A percentile compares a stretch with the other conserved stretches of the same genome.
phyloP scores from a whole-genome alignment of 1,140 invertebrate genomes.

The Armadillidium nasatum region DNA sequence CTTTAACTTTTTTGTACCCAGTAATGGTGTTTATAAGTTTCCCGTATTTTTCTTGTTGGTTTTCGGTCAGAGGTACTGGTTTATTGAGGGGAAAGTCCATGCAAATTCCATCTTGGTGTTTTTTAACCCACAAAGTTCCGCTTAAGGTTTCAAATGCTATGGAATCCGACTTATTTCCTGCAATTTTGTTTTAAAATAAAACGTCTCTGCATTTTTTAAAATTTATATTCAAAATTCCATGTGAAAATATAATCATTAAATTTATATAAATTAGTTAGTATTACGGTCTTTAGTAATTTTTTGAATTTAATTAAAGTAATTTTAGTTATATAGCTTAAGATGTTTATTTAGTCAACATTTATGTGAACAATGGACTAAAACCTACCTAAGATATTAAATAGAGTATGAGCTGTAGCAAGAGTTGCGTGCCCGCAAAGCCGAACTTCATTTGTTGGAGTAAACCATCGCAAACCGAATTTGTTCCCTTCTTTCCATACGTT shows the following conservation, averaged over 20 bases:
- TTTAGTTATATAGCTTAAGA: no score
- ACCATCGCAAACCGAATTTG: conserved; percentile 57
- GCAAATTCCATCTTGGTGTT: not conserved
- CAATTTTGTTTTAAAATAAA: not conserved
- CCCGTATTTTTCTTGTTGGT: not conserved
- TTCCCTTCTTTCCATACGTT: not conserved
- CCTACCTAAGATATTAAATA: conserved; percentile 20
- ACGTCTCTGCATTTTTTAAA: not conserved
- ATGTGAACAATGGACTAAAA: not conserved
- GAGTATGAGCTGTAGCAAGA: conserved; percentile 21
- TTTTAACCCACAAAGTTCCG: not conserved
- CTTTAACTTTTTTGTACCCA: not conserved
- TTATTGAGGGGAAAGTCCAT: conserved; percentile 1
- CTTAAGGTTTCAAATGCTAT: not conserved
- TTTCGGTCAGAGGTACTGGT: not conserved
- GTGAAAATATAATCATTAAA: not conserved
- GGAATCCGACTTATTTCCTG: not conserved
- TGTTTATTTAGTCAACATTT: no score
- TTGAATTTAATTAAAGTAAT: no score
- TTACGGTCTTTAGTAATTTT: no score
- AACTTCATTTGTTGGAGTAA: conserved; percentile 59
- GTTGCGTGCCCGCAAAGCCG: conserved; percentile 46
- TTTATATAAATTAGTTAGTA: no score
- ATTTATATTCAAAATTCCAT: not conserved
- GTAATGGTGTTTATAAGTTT: not conserved